Conservation (phyloP, 1,140 invertebrate genomes). For the Ostrea edulis region DNA sequence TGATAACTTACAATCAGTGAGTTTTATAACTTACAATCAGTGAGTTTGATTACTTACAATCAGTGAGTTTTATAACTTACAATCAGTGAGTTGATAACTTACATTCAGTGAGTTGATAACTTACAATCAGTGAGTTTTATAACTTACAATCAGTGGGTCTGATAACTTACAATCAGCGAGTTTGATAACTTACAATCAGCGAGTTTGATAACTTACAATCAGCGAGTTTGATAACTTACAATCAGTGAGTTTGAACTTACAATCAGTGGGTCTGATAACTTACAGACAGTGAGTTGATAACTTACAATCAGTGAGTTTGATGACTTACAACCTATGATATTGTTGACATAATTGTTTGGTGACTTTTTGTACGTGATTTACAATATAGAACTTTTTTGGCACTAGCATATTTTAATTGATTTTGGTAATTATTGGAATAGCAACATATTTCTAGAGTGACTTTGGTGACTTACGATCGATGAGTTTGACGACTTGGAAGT, state of each 20-base stretch:
- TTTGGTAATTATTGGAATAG: neutral
- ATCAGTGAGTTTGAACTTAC: neutral
- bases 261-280: neutral
- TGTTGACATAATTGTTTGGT: neutral
- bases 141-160: neutral
- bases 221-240: neutral
- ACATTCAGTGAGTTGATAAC: neutral
- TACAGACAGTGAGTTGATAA: neutral
- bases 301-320: neutral
- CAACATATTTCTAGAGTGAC: neutral
- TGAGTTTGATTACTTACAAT: neutral
- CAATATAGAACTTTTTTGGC: neutral
- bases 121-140: neutral
- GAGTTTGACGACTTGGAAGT: conserved; percentile 42
- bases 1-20: neutral
- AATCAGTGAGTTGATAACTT: neutral
- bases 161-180: neutral
- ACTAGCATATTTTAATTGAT: neutral
- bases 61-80: neutral
- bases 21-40: neutral
- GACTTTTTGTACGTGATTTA: neutral
- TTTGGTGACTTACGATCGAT: conserved; percentile 46
- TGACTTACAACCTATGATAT: too few species aligned
- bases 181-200: neutral
- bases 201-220: neutral